These are phyloP conservation scores for Tenrec ecaudatus DNA, from an alignment of 2,113 vertebrate species.

Conservation along the genomic window DNA sequence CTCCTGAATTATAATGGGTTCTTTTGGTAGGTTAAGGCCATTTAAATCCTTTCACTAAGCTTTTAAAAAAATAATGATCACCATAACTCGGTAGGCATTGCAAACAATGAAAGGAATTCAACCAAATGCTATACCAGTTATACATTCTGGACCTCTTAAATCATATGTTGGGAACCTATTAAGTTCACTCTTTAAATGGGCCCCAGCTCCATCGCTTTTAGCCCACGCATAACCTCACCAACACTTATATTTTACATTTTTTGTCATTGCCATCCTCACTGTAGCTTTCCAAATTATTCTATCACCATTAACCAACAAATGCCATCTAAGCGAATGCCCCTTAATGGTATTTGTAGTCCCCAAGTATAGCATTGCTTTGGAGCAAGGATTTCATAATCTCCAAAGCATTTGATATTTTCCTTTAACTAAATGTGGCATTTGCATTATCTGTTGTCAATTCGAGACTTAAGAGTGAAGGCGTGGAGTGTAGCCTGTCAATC, in stretches of 20 bases:
- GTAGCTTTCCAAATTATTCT: no score
- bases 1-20: background rate
- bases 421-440: background rate
- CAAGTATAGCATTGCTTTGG: background rate
- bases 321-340: background rate
- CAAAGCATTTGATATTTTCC: background rate
- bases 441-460: no score
- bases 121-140: background rate
- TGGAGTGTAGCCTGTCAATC: no score
- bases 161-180: background rate
- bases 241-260: no score
- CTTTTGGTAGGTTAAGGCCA: background rate
- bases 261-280: background rate
- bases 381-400: background rate
- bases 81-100: background rate
- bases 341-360: background rate
- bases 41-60: background rate
- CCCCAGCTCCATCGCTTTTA: background rate
- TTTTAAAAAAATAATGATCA: background rate
- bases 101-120: background rate
- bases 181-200: background rate
- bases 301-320: background rate
- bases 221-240: background rate
- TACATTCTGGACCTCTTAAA: background rate
- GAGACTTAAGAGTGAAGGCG: no score